phyloP scores from a whole-genome alignment of 1,140 invertebrate species.

The Drosophila pandora region DNA sequence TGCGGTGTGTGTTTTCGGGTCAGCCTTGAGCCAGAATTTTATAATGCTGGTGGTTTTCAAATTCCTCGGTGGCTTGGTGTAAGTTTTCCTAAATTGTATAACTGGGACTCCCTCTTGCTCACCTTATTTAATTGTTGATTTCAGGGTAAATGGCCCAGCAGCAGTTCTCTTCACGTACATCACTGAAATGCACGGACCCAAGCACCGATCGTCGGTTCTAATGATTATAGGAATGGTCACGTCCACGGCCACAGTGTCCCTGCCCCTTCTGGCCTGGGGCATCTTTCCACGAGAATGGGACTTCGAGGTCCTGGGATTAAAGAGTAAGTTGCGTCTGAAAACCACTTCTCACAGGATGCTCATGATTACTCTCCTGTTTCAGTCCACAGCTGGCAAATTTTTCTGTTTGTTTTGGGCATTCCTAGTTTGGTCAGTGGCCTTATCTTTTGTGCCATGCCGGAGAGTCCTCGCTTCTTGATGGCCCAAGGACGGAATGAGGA shows the following conservation, averaged over 20 bases:
- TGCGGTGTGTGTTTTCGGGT: conserved; percentile 87
- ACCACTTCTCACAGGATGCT: background rate
- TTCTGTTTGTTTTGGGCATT: conserved; percentile 87
- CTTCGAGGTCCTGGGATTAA: conserved; percentile 85
- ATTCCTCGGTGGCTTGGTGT: conserved; percentile 92
- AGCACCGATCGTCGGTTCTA: conserved; percentile 86
- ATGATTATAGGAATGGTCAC: conserved; percentile 87
- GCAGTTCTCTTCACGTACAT: conserved; percentile 89
- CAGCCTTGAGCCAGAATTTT: conserved; percentile 89
- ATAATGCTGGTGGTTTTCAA: conserved; percentile 88
- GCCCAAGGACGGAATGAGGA: conserved; percentile 88
- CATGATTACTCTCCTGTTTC: background rate
- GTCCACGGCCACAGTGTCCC: conserved; percentile 85
- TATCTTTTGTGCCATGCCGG: conserved; percentile 88
- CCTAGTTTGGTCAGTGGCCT: conserved; percentile 87
- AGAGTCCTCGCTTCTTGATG: conserved; percentile 93
- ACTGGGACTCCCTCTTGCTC: conserved; percentile 31
- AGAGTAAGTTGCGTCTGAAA: conserved; percentile 84
- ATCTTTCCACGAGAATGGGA: conserved; percentile 84
- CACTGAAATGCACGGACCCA: conserved; percentile 88
- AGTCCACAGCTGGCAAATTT: conserved; percentile 90
- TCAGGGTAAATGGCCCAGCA: conserved; percentile 89
- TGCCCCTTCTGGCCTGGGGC: conserved; percentile 86
- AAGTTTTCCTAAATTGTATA: conserved; percentile 77
- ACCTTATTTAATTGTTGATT: conserved; percentile 35